A percentile compares a stretch with the other conserved stretches of the same genome.
These are phyloP conservation scores for Archivesica marissinica DNA, from an alignment of 1,140 invertebrate species.

Conservation along the genomic window DNA sequence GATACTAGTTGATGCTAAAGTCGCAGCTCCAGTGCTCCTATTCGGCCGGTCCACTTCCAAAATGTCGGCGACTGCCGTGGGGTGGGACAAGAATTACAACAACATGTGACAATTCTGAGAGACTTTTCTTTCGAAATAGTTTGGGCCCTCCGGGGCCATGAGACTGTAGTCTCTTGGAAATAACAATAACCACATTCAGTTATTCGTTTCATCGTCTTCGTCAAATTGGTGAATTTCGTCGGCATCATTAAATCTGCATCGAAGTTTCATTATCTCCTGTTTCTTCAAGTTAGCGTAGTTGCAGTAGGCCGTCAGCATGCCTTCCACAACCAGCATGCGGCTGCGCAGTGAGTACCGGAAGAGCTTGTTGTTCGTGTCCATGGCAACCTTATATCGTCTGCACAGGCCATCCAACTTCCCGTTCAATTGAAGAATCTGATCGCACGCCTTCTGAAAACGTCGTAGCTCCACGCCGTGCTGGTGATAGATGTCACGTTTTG, in stretches of 20 bases:
- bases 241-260: not conserved
- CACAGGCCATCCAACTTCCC: not conserved
- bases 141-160: not conserved
- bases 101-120: slow-evolving; percentile 3
- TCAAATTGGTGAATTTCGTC: not conserved
- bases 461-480: not conserved
- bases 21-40: too few relatives aligned
- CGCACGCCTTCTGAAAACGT: not conserved
- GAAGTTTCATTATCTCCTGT: not conserved
- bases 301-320: not conserved
- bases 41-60: too few relatives aligned
- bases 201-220: not conserved
- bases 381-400: slow-evolving; percentile 1
- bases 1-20: too few relatives aligned
- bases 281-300: not conserved
- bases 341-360: slow-evolving; percentile 26
- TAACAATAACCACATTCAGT: too few relatives aligned
- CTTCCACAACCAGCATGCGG: not conserved
- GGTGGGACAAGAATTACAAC: too few relatives aligned
- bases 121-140: not conserved
- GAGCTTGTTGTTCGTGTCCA: not conserved
- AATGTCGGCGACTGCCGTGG: too few relatives aligned
- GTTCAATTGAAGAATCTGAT: slow-evolving; percentile 8
- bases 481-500: not conserved
- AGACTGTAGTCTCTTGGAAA: not conserved